Evolutionary conservation across 2,888 invertebrate genomes (phyloP), one percentile per base, ranked within the genome.

Genomic region (Charanyca ferruginea): DNA sequence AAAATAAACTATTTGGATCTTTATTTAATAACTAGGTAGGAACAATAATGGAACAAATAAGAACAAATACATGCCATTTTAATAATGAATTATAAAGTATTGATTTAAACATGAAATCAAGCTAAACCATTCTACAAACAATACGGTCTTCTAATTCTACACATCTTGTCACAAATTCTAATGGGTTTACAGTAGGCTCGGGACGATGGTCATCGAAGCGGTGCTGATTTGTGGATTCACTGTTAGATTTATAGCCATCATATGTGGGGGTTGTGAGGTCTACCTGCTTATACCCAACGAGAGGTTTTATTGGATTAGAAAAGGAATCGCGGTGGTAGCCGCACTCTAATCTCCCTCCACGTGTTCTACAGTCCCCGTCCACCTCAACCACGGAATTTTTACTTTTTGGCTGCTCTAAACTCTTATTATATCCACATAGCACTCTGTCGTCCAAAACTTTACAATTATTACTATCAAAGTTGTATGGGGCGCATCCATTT

Each of bases 351-450:
- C 94, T 88, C 1, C 89, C 91, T 13, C 86, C 85, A 9, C 89
- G 85, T 44, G 93, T 51, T 35, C 89, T 85, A 66, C 94, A 94
- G 0, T 89, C 91, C 18, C 86, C 86, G 13, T 83, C 65, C 11
- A 91, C 60, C 2, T 83, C 60, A 5, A 80, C 23, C 0, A 71
- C 57, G 0, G 48, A 63, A 22, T 86, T 68, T 3, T 84, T 79
- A 51, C 78, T 83, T 9, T 68, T 45, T 8, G 87, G 85, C 2
- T 45, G 67, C 0, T 92, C 94, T n/a, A 87, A 22, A 73, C 94
- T 94, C 57, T 73, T 89, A 64, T 94, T 87, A 57, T 85, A 94
- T 7, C 94, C 94, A 76, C 94, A 94, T 3, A 93, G 79, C 3
- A 91, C 44, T 78, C 93, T 88, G 44, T 94, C 90, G 32, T 91